These are phyloP conservation scores for Lamellibrachia satsuma DNA, from an alignment of 2,888 invertebrate species.

Conservation along the genomic window DNA sequence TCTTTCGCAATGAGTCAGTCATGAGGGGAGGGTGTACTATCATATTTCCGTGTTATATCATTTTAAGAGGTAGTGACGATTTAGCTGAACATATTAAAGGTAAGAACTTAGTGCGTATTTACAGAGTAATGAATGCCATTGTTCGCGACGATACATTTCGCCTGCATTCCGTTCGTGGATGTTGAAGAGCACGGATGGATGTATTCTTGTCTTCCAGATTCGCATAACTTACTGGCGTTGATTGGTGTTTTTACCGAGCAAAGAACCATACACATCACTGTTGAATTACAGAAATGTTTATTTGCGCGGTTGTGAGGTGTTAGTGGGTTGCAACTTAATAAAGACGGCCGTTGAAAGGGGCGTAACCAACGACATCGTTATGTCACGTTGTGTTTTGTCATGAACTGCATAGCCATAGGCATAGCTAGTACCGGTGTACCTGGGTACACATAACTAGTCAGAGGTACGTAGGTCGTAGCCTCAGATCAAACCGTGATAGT, in stretches of 20 bases:
- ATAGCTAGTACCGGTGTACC: too few species aligned
- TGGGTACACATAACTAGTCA: too few species aligned
- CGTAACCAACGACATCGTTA: background rate
- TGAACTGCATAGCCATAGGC: too few species aligned
- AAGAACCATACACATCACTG: background rate
- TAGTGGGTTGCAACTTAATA: background rate
- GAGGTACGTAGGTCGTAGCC: too few species aligned
- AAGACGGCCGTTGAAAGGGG: background rate
- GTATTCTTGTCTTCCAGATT: background rate
- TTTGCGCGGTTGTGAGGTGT: background rate
- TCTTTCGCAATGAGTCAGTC: background rate
- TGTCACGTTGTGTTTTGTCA: too few species aligned
- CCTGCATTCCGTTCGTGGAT: background rate
- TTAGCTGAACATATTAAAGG: background rate
- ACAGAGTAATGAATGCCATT: background rate
- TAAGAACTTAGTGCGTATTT: background rate
- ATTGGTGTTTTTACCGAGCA: background rate
- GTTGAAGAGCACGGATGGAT: background rate
- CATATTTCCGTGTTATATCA: background rate
- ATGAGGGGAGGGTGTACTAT: background rate
- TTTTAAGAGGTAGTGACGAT: constrained; percentile 4
- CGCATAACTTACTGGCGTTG: background rate
- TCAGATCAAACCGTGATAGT: too few species aligned
- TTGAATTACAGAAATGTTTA: background rate
- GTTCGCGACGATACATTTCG: background rate